phyloP scores from a whole-genome alignment of 2,888 invertebrate genomes.

The Furcula furcula region DNA sequence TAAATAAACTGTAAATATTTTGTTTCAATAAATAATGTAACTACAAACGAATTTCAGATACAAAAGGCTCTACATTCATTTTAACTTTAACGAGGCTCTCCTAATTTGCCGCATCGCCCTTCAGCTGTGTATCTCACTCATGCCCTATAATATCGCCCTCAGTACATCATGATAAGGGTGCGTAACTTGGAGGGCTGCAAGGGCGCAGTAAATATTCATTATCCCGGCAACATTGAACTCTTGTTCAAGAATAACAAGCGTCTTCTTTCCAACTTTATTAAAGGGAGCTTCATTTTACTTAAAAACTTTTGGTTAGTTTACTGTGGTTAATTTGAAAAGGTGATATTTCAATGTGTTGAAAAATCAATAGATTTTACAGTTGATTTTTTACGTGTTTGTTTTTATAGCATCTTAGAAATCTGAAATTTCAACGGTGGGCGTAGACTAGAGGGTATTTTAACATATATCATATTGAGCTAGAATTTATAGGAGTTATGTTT shows the following conservation, averaged over 20 bases:
- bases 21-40: too few species aligned
- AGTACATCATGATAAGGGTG: constrained; percentile 48
- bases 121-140: constrained; percentile 27
- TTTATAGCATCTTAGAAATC: too few species aligned
- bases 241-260: constrained; percentile 43
- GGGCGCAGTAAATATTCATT: constrained; percentile 52
- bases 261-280: constrained; percentile 30
- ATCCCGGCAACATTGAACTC: constrained; percentile 44
- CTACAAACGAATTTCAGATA: constrained; percentile 3
- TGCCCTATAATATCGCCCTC: constrained; percentile 34
- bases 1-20: too few species aligned
- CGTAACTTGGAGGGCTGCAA: constrained; percentile 26
- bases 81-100: constrained; percentile 26
- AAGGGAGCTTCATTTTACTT: constrained; percentile 34
- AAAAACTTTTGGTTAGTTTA: constrained; percentile 16
- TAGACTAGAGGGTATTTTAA: too few species aligned
- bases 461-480: too few species aligned
- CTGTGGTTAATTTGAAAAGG: constrained; percentile 3
- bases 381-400: too few species aligned
- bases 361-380: too few species aligned
- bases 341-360: too few species aligned
- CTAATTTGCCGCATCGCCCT: constrained; percentile 25
- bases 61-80: constrained; percentile 12
- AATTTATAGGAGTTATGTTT: too few species aligned
- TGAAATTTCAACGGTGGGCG: too few species aligned